A percentile compares a stretch with the other conserved stretches of the same genome.
Evolutionary conservation across 2,797 vertebrate species (phyloP).

Genomic region (Salarias fasciatus): DNA sequence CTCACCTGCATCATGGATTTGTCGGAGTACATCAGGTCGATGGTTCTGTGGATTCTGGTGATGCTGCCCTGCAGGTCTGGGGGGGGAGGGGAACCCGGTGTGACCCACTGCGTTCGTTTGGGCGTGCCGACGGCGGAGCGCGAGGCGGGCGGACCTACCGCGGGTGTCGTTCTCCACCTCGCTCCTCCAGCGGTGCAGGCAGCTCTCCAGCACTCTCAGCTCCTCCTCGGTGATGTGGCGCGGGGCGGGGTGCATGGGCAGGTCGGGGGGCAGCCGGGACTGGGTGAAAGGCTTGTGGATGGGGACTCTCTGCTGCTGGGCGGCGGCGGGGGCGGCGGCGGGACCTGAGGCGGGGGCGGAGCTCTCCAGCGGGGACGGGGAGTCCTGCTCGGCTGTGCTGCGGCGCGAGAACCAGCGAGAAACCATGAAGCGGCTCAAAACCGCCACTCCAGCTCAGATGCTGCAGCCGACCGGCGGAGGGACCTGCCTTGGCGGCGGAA

Average conservation of each 20-base stretch:
- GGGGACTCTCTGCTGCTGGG: slow-evolving; percentile 87
- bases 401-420: background rate
- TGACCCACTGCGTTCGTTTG: background rate
- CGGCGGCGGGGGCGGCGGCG: slow-evolving; percentile 38
- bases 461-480: too few relatives aligned
- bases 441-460: too few relatives aligned
- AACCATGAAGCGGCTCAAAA: too few relatives aligned
- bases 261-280: slow-evolving; percentile 92
- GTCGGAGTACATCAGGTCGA: slow-evolving; percentile 98
- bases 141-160: slow-evolving; percentile 76
- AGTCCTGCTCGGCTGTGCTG: slow-evolving; percentile 88
- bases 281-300: slow-evolving; percentile 98
- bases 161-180: slow-evolving; percentile 98
- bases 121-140: background rate
- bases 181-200: slow-evolving; percentile 97
- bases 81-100: background rate
- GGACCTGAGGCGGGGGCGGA: slow-evolving; percentile 65
- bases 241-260: slow-evolving; percentile 98
- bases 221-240: slow-evolving; percentile 96
- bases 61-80: slow-evolving; percentile 97
- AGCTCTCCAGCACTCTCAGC: slow-evolving; percentile 93
- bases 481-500: slow-evolving; percentile 85
- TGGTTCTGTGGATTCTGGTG: slow-evolving; percentile 95
- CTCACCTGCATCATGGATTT: slow-evolving; percentile 97
- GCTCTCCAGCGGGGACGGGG: slow-evolving; percentile 76